Base-by-base conservation (phyloP, 2,888 invertebrate species). In the Germaria angustata region DNA sequence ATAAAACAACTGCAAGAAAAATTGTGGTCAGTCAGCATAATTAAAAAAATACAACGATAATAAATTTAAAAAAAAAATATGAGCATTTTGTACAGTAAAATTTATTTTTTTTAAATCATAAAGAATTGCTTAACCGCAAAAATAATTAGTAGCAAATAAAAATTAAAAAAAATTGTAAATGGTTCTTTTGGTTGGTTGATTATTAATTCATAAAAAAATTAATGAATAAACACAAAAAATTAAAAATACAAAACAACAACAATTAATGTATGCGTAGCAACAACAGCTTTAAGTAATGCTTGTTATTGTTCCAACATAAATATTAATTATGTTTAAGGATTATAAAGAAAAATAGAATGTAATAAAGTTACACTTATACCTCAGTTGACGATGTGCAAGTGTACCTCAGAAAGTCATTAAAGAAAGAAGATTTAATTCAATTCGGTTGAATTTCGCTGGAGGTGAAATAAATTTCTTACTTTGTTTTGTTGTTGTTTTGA, bases 101-200 rank as follows among this genome's bases (percentile, higher is more conserved):
- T 32, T 6, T n/a, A 39, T 32, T 44, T 53, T 9, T 13, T 34
- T 6, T 22, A 28, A 39, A 44, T 39, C 36, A 15, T 36, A 66
- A 6, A 68, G 15, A 68, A 80, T 80, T 80, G 68, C 75, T 75
- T 39, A 80, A 80, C 80, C 75, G 55, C 80, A 75, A 68, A 75
- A 80, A 75, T 75, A 75, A 75, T 80, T 80, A 75, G 61, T 63
- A 51, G 80, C 59, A 80, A 59, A 59, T 39, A 75, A 61, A 55
- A 66, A 72, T 17, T 36, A 24, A 44, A 1, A 61, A 65, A 46
- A 36, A 39, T 17, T 22, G 17, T 24, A 34, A 55, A 75, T 32
- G 22, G 28, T 17, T 41, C 28, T 53, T 44, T 68, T 69, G 24
- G 28, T 51, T 51, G 46, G 22, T 11, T 13, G 13, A 22, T 65